Conservation (phyloP, 2,888 invertebrate species). For the Euproctis similis region DNA sequence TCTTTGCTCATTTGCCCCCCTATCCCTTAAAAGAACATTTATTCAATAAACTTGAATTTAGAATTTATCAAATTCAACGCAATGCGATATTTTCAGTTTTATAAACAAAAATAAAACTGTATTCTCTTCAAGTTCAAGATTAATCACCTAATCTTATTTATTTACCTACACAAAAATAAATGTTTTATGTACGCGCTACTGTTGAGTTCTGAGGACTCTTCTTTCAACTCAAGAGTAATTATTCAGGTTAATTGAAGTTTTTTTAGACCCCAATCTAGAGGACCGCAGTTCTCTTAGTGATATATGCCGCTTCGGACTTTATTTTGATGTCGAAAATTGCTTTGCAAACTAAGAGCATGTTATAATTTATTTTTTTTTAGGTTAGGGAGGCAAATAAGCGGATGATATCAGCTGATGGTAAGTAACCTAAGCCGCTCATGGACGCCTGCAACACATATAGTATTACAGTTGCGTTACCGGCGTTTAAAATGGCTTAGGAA, state of each 20-base stretch:
- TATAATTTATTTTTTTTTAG: too few species aligned
- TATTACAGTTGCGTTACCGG: too few species aligned
- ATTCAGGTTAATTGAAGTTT: constrained; percentile 45
- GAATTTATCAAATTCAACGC: too few species aligned
- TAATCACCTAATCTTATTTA: constrained; percentile 16
- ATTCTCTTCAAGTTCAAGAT: constrained; percentile 12
- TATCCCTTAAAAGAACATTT: too few species aligned
- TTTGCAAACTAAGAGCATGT: background rate
- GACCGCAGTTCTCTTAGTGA: constrained; percentile 7
- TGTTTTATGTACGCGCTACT: constrained; percentile 21
- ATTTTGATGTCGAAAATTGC: constrained; percentile 4
- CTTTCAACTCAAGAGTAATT: constrained; percentile 29
- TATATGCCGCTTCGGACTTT: constrained; percentile 13
- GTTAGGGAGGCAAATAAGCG: too few species aligned
- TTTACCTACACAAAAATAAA: constrained; percentile 17
- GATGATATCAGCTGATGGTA: too few species aligned
- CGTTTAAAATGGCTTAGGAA: too few species aligned
- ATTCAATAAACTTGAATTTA: too few species aligned
- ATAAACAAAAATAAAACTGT: constrained; percentile 5
- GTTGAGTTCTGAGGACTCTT: constrained; percentile 21
- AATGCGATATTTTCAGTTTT: too few species aligned
- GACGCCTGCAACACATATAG: too few species aligned
- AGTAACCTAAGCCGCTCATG: too few species aligned
- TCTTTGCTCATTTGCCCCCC: constrained; percentile 4
- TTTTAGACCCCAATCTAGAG: constrained; percentile 20